Percentiles rank a stretch among this genome's conserved stretches.
phyloP scores from a whole-genome alignment of 2,797 vertebrate genomes.

The Netta rufina region DNA sequence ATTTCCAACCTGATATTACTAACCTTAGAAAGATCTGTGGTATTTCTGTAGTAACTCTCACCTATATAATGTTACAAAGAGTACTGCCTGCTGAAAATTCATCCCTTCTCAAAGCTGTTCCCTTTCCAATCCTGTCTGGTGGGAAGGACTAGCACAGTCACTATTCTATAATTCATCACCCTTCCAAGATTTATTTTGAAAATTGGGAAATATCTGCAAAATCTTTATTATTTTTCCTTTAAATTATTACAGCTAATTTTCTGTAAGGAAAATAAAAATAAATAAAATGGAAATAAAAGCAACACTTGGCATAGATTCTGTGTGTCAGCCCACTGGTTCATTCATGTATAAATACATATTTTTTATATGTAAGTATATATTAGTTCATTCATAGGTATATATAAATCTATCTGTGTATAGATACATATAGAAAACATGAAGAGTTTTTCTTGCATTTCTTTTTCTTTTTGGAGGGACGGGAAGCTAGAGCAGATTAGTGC shows the following conservation, averaged over 20 bases:
- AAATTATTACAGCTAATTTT: not conserved
- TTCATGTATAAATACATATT: not conserved
- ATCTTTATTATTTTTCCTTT: not conserved
- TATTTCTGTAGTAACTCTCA: not conserved
- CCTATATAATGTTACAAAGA: not conserved
- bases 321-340: not conserved
- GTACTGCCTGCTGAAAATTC: not conserved
- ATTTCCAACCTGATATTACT: not conserved
- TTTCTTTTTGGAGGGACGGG: not conserved
- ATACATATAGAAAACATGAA: not conserved
- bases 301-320: not conserved
- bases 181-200: not conserved
- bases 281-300: not conserved
- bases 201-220: not conserved
- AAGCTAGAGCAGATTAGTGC: not conserved
- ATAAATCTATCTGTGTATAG: not conserved
- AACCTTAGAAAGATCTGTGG: not conserved
- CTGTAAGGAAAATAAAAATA: not conserved
- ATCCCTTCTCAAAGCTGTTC: not conserved
- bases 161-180: not conserved
- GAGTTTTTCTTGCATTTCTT: not conserved
- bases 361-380: not conserved
- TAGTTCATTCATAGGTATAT: not conserved
- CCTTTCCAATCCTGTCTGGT: not conserved
- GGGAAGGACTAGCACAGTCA: not conserved